Percentiles rank a stretch among this genome's conserved stretches.
Evolutionary conservation across 2,797 vertebrate species (phyloP).

Genomic region (Clamator glandarius): DNA sequence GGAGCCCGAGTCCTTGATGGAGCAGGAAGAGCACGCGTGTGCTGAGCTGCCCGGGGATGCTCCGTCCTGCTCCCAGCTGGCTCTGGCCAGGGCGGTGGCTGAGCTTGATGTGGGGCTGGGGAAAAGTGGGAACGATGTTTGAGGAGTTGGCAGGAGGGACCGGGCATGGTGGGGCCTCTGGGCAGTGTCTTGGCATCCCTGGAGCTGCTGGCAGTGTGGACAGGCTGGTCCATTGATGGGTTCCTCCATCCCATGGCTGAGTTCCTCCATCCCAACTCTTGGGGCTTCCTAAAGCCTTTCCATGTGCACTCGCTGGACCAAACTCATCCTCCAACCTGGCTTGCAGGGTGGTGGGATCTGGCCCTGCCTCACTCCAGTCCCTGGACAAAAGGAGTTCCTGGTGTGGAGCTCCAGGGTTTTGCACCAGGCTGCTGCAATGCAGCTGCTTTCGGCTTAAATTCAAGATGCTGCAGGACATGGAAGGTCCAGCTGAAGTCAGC

Average conservation of each 20-base stretch:
- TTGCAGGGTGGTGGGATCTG: neutral
- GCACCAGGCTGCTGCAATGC: neutral
- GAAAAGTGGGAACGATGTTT: rapidly evolving
- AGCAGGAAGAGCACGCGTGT: neutral
- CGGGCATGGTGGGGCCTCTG: neutral
- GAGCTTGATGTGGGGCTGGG: too few species aligned
- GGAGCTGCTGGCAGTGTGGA: neutral
- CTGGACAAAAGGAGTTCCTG: neutral
- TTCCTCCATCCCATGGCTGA: neutral
- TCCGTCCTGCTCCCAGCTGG: neutral
- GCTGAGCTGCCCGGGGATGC: neutral
- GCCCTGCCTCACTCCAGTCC: neutral
- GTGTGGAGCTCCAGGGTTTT: too few species aligned
- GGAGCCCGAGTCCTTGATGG: neutral
- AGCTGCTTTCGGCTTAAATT: rapidly evolving
- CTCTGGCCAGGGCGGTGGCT: neutral
- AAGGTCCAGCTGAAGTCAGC: neutral
- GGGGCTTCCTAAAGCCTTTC: neutral
- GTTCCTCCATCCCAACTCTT: neutral
- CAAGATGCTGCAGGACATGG: rapidly evolving
- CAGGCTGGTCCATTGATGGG: rapidly evolving
- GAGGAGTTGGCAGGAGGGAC: neutral
- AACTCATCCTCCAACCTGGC: neutral
- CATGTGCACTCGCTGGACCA: rapidly evolving
- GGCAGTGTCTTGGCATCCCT: neutral